Percentiles rank a stretch among this genome's conserved stretches.
Conservation (phyloP, 2,797 vertebrate species). For the Heteromormyrus szaboi region DNA sequence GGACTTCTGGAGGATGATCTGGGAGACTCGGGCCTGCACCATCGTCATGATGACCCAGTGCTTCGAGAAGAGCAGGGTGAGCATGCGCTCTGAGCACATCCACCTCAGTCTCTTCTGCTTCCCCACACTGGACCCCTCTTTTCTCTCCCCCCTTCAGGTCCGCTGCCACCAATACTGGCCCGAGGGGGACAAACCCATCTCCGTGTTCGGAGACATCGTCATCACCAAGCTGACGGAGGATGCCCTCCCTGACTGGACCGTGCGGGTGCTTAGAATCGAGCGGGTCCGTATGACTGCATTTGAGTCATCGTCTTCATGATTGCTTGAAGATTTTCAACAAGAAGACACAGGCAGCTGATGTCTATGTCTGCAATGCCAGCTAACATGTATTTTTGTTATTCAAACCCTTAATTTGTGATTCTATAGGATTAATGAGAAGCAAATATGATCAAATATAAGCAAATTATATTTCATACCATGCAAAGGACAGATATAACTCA, state of each 20-base stretch:
- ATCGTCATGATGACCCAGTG: constrained; percentile 95
- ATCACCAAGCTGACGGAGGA: constrained; percentile 92
- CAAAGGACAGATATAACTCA: neutral
- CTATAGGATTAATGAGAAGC: neutral
- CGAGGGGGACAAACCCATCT: constrained; percentile 94
- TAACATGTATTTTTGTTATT: neutral
- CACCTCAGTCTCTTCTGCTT: neutral
- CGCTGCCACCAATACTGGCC: constrained; percentile 98
- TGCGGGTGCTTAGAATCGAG: constrained; percentile 90
- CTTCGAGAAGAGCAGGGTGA: constrained; percentile 92
- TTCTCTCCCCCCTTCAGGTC: constrained; percentile 60
- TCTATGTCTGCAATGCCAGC: neutral
- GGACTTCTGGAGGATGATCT: constrained; percentile 99
- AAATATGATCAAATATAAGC: neutral
- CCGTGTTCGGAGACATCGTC: constrained; percentile 95
- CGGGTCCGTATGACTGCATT: constrained; percentile 63
- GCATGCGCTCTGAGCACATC: constrained; percentile 24
- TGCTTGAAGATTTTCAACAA: neutral
- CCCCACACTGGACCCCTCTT: neutral
- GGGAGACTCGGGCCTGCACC: constrained; percentile 90
- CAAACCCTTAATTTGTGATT: neutral
- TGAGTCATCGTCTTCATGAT: neutral
- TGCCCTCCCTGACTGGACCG: constrained; percentile 83
- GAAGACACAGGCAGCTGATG: neutral
- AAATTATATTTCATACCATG: neutral